Evolutionary conservation across 2,888 invertebrate species (phyloP).

Genomic region (Tachina grossa): DNA sequence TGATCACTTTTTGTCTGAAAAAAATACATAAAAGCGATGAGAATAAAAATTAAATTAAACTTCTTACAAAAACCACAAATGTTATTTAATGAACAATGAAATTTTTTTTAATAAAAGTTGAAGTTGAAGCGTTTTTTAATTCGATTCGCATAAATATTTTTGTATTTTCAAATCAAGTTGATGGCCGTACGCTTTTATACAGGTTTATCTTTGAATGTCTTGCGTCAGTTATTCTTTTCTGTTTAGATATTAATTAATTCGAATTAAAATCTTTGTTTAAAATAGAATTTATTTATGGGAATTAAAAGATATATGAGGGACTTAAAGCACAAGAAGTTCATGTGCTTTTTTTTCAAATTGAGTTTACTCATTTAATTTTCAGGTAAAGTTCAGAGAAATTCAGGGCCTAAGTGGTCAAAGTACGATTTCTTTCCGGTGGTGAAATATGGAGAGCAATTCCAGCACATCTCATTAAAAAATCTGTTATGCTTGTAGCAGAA

Average conservation of each 20-base stretch:
- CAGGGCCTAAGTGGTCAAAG: no score
- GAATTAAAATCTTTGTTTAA: constrained; percentile 3
- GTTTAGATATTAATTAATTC: background rate
- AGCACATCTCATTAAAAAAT: no score
- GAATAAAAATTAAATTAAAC: constrained; percentile 36
- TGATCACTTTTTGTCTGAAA: constrained; percentile 28
- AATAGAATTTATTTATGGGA: no score
- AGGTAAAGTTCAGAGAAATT: no score
- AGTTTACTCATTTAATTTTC: no score
- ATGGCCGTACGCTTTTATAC: constrained; percentile 45
- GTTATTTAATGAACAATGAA: constrained; percentile 50
- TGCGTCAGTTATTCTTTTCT: constrained; percentile 9
- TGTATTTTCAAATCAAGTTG: constrained; percentile 59
- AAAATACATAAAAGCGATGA: background rate
- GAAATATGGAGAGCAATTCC: no score
- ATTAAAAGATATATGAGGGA: no score
- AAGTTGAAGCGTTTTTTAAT: constrained; percentile 56
- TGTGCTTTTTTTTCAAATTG: no score
- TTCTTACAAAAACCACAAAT: constrained; percentile 46
- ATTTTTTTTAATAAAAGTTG: constrained; percentile 35
- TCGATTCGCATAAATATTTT: constrained; percentile 27
- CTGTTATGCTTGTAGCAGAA: no score
- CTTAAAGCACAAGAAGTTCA: no score
- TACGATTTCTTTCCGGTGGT: no score
- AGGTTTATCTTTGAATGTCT: constrained; percentile 45